phyloP scores from a whole-genome alignment of 1,140 invertebrate genomes.

The Oncopodura yosiiana region DNA sequence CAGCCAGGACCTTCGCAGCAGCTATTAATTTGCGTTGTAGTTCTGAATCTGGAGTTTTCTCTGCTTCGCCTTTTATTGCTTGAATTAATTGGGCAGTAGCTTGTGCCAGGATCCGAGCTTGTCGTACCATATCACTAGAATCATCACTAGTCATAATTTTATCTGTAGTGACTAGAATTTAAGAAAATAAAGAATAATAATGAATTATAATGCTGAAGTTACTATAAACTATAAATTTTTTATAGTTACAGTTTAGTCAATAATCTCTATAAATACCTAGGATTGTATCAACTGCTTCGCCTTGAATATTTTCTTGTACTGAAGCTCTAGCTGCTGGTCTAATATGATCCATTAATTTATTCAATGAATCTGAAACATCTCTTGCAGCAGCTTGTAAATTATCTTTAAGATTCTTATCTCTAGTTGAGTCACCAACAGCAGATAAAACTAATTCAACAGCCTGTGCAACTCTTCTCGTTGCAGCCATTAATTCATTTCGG shows the following conservation, averaged over 20 bases:
- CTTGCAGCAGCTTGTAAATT: constrained; percentile 75
- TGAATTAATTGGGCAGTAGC: constrained; percentile 85
- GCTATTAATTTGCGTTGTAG: constrained; percentile 78
- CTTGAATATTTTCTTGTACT: constrained; percentile 51
- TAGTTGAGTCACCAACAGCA: constrained; percentile 64
- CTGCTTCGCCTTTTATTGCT: constrained; percentile 88
- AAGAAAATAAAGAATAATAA: too few species aligned
- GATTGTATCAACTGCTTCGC: constrained; percentile 80
- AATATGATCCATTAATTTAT: constrained; percentile 83
- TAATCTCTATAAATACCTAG: too few species aligned
- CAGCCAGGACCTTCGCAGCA: constrained; percentile 83
- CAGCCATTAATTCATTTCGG: constrained; percentile 84
- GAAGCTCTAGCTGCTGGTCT: constrained; percentile 39
- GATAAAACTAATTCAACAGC: constrained; percentile 84
- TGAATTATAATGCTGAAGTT: too few species aligned
- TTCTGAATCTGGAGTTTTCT: constrained; percentile 74
- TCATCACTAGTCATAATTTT: constrained; percentile 73
- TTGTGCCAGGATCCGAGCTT: constrained; percentile 70
- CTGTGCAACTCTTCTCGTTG: constrained; percentile 81
- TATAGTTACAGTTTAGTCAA: too few species aligned
- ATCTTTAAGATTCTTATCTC: constrained; percentile 53
- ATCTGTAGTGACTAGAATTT: constrained; percentile 78
- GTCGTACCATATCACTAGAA: constrained; percentile 85
- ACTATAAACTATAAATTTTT: too few species aligned
- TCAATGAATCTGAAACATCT: constrained; percentile 79